phyloP scores from a whole-genome alignment of 1,140 invertebrate species.

The Wasmannia auropunctata region DNA sequence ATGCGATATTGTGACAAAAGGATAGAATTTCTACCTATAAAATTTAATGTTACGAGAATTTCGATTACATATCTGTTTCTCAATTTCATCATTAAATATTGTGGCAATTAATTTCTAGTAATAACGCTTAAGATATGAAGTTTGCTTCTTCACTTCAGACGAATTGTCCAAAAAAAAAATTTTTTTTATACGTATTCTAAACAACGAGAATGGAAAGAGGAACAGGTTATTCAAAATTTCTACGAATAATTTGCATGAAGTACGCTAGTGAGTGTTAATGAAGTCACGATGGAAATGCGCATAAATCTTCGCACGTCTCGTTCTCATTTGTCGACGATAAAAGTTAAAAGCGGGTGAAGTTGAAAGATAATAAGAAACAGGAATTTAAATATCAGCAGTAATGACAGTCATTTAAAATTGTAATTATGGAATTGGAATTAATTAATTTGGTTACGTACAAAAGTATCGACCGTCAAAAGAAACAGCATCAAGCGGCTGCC shows the following conservation, averaged over 20 bases:
- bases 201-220: background rate
- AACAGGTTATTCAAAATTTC: background rate
- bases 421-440: conserved; percentile 19
- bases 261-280: conserved; percentile 26
- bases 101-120: background rate
- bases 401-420: conserved; percentile 12
- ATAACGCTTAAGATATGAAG: background rate
- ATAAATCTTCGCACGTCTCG: background rate
- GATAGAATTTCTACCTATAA: background rate
- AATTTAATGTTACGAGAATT: background rate
- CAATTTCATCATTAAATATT: background rate
- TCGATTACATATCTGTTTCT: background rate
- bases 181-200: background rate
- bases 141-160: background rate
- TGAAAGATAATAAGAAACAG: background rate
- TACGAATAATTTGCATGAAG: conserved; percentile 23
- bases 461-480: background rate
- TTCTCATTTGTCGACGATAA: conserved; percentile 19
- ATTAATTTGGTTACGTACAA: background rate
- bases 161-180: background rate
- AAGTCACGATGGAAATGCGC: background rate
- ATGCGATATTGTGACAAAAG: background rate
- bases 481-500: background rate
- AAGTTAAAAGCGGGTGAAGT: background rate
- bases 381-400: conserved; percentile 9